phyloP scores from a whole-genome alignment of 2,797 vertebrate genomes.

The Leuciscus waleckii region DNA sequence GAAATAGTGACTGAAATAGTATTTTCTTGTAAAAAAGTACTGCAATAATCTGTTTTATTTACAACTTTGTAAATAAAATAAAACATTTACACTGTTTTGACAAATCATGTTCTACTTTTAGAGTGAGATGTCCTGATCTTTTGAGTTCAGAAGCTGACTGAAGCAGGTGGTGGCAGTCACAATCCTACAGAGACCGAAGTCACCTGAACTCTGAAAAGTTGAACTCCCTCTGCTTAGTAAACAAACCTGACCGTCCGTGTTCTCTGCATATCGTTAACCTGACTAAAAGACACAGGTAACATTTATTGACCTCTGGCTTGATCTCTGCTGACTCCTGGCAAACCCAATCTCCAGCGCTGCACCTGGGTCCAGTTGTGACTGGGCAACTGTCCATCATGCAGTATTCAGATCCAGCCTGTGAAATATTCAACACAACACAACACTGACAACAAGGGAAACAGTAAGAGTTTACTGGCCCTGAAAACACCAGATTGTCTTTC shows the following conservation, averaged over 20 bases:
- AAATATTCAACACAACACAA: slow-evolving; percentile 64
- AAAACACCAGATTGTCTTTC: neutral
- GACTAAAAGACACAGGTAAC: slow-evolving; percentile 48
- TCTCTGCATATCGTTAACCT: slow-evolving; percentile 67
- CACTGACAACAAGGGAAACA: slow-evolving; percentile 59
- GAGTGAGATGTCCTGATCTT: neutral
- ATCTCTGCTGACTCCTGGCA: slow-evolving; percentile 15
- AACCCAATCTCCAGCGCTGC: slow-evolving; percentile 34
- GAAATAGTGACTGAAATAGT: neutral
- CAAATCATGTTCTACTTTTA: neutral
- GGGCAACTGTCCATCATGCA: slow-evolving; percentile 50
- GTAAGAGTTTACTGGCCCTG: slow-evolving; percentile 25
- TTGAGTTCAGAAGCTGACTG: slow-evolving; percentile 1
- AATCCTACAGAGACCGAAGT: neutral
- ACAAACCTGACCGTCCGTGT: neutral
- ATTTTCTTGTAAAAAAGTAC: neutral
- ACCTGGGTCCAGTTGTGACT: slow-evolving; percentile 37
- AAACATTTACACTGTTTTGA: neutral
- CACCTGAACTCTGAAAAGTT: slow-evolving; percentile 13
- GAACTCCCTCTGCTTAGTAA: slow-evolving; percentile 6
- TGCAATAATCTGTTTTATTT: neutral
- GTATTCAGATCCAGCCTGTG: slow-evolving; percentile 58
- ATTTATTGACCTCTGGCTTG: slow-evolving; percentile 38
- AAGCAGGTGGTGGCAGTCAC: neutral
- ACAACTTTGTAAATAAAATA: neutral